Base-by-base conservation (phyloP, 2,113 vertebrate species). In the Pluvianellus socialis region DNA sequence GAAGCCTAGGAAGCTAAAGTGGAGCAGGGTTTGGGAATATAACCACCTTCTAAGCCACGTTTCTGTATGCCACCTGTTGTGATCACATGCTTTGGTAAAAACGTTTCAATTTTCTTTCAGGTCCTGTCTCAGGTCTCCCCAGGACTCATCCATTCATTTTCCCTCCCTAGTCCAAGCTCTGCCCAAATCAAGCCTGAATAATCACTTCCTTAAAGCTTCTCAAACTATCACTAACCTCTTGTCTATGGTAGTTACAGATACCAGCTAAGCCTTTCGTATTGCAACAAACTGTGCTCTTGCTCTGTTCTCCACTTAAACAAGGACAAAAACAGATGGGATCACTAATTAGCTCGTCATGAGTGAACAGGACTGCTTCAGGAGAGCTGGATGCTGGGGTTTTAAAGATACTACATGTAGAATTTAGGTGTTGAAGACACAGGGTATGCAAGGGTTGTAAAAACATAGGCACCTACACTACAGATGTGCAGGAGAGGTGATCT, bases 91-190 rank as follows among this genome's bases (percentile, higher is more conserved):
- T 14, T 83, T 38, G 33, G 12, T 24, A 44, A 55, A 63, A 67
- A 47, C 49, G 53, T 14, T 75, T 30, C 1, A 0, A 0, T 67
- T 79, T 67, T 62, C 21, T n/a, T 72, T 49, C n/a, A 24, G 5
- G 4, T 82, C 24, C 14, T 66, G 16, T 30, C 38, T 79, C 30
- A 45, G 18, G 33, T 7, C 4, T 50, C 15, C 22, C 11, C 30
- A 65, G 44, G 83, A 35, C 32, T 63, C n/a, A 44, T 24, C 5
- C 27, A 32, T 68, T 83, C 19, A 32, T 79, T 44, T 86, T 32
- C 14, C 9, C 3, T 59, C 7, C 13, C 7, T 45, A 28, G 24
- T 17, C 15, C 59, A 65, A 15, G 17, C 30, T 70, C 30, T 73
- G 18, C 45, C 8, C 14, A 56, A 89, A 76, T 2, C 3, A 71